Evolutionary conservation across 2,797 vertebrate species (phyloP).

Genomic region (Sebastiscus albofasciatus): DNA sequence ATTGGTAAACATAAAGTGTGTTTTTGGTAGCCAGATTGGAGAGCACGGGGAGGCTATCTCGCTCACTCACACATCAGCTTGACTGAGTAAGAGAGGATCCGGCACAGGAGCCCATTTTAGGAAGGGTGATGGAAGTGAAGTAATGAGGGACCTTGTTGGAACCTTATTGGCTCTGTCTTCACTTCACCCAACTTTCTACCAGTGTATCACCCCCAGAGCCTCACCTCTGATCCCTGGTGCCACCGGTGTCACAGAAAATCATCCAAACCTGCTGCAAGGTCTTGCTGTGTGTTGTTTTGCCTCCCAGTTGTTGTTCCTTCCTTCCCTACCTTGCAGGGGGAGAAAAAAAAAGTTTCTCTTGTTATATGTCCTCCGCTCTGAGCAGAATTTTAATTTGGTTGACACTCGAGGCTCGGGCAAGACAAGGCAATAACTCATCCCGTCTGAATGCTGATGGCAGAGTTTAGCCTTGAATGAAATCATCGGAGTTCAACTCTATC

Average conservation of each 20-base stretch:
- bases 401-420: constrained; percentile 41
- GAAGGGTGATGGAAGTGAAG: constrained; percentile 24
- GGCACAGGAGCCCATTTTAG: constrained; percentile 28
- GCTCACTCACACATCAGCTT: constrained; percentile 33
- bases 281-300: constrained; percentile 7
- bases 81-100: constrained; percentile 40
- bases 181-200: neutral
- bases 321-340: neutral
- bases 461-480: constrained; percentile 61
- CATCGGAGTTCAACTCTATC: constrained; percentile 13
- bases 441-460: constrained; percentile 64
- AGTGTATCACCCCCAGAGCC: neutral
- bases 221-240: neutral
- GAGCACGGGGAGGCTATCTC: constrained; percentile 48
- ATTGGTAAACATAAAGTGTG: constrained; percentile 61
- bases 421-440: constrained; percentile 63
- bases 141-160: constrained; percentile 35
- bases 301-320: neutral
- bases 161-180: constrained; percentile 16
- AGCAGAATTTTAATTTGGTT: constrained; percentile 56
- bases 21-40: constrained; percentile 43
- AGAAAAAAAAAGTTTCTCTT: constrained; percentile 1
- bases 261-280: neutral
- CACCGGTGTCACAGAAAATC: constrained; percentile 15
- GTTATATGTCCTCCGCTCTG: constrained; percentile 8